These are phyloP conservation scores for Drosophila paramelanica DNA, from an alignment of 2,888 invertebrate species.

Conservation along the genomic window DNA sequence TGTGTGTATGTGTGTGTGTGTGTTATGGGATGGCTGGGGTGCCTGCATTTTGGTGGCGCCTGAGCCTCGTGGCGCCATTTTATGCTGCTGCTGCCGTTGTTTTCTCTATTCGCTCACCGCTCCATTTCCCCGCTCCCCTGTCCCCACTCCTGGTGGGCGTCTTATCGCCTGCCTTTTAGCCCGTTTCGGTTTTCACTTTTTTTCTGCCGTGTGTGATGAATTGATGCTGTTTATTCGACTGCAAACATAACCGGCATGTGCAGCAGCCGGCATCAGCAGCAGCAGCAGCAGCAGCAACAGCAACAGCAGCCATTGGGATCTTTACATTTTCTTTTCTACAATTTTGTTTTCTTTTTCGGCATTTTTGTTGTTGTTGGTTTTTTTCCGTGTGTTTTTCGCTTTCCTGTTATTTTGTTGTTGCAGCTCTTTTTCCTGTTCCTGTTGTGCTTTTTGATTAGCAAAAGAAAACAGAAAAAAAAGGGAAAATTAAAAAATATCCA, in stretches of 20 bases:
- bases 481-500: conserved; percentile 55
- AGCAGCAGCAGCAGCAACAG: conserved; percentile 10
- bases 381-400: conserved; percentile 4
- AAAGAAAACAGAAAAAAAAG: conserved; percentile 45
- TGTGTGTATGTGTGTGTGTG: too few relatives aligned
- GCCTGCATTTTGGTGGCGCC: conserved; percentile 53
- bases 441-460: conserved; percentile 77
- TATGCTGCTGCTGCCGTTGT: conserved; percentile 35
- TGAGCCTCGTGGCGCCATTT: conserved; percentile 74
- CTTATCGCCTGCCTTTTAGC: conserved; percentile 25
- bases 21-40: neutral
- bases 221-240: conserved; percentile 80
- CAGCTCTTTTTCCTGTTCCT: conserved; percentile 37
- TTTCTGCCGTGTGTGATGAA: conserved; percentile 68
- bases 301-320: conserved; percentile 38
- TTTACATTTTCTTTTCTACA: conserved; percentile 18
- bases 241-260: conserved; percentile 73
- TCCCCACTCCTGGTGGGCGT: conserved; percentile 1
- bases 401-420: conserved; percentile 11
- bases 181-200: conserved; percentile 2
- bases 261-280: conserved; percentile 34
- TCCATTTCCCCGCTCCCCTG: neutral
- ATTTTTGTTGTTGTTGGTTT: neutral
- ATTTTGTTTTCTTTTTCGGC: conserved; percentile 5
- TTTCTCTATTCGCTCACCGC: conserved; percentile 5